These are phyloP conservation scores for Phrynosoma blainvillii DNA, from an alignment of 2,113 vertebrate genomes.

Conservation along the genomic window DNA sequence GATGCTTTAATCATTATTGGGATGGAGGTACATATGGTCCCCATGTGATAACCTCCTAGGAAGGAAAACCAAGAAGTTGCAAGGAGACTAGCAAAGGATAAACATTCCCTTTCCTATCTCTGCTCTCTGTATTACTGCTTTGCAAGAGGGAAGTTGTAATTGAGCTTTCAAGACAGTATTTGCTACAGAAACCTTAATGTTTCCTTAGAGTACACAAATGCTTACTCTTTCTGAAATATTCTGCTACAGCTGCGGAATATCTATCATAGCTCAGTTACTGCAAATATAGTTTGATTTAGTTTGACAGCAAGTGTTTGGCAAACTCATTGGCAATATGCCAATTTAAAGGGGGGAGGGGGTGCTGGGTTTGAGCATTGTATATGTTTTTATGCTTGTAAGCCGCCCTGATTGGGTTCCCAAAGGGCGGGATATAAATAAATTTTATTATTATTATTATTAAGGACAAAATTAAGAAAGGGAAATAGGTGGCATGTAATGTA, in stretches of 20 bases:
- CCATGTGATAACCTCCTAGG: too few species aligned
- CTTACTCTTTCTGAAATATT: neutral
- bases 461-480: neutral
- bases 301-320: neutral
- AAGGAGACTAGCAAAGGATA: neutral
- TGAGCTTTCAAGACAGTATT: neutral
- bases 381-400: too few species aligned
- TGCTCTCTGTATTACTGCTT: neutral
- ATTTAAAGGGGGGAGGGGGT: too few species aligned
- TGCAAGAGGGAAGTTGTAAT: neutral
- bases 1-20: too few species aligned
- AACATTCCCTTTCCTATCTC: neutral
- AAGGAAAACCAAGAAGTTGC: neutral
- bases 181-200: neutral
- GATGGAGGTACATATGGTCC: too few species aligned
- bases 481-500: neutral
- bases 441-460: too few species aligned
- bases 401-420: too few species aligned
- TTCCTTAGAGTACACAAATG: neutral
- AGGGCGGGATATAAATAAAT: too few species aligned
- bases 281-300: neutral
- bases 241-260: neutral
- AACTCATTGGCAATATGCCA: neutral
- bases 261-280: neutral
- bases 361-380: too few species aligned